Base-by-base conservation (phyloP, 2,113 vertebrate genomes). In the Gobio gobio region DNA sequence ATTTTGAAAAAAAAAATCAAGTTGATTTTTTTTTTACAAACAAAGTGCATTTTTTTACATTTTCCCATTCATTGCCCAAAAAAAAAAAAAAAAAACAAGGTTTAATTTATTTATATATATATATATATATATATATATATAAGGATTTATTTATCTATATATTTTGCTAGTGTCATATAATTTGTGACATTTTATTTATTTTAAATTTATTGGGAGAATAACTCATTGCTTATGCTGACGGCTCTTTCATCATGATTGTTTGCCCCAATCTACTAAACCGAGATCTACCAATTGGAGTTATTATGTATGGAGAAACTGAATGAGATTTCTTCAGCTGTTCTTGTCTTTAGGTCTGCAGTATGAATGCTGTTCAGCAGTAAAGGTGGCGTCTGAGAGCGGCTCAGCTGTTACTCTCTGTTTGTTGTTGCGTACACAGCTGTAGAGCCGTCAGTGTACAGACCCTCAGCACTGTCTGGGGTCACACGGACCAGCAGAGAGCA, bases 391-490 rank as follows among this genome's bases (percentile, higher is more conserved):
- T 54, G 16, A 54, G 18, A 4, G 13, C 24, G 51, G 26, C 22
- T 56, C 36, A 14, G 40, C 36, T 70, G 40, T 54, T 54, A 5
- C 6, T 54, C 51, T 54, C 51, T 54, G 51, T 68, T 40, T 68
- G 72, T 75, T 68, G 77, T 51, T 26, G 72, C 85, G 73, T 84
- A 54, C 14, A n/a, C 82, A 81, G 82, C 82, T 87, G 77, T 72
- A 59, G 5, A 13, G 16, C 49, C 26, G 22, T 49, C 70, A 73
- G 70, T 51, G 13, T 45, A 59, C 56, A 47, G n/a, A 75, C 59
- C 20, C 47, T 64, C 75, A 36, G 75, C 54, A 22, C 54, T n/a
- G 51, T 78, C 77, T 78, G 56, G 3, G 33, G 77, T 78, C 77
- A 63, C 22, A 36, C n/a, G 5, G 22, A 61, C 58, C 78, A 79